phyloP scores from a whole-genome alignment of 2,797 vertebrate species.

The Sparus aurata region DNA sequence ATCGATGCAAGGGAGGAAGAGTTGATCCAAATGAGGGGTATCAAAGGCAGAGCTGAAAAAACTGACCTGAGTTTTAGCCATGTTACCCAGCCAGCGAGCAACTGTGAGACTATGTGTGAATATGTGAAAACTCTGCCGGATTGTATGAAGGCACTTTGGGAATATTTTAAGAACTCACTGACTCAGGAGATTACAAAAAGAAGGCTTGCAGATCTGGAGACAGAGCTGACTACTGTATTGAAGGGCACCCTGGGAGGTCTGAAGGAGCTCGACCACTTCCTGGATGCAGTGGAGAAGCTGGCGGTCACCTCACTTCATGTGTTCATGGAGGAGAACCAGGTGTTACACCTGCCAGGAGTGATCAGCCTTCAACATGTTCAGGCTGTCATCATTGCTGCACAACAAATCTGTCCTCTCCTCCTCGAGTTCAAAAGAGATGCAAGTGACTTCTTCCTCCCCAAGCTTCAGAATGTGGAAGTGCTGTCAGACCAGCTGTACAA shows the following conservation, averaged over 20 bases:
- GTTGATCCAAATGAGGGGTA: conserved; percentile 68
- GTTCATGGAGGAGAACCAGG: conserved; percentile 64
- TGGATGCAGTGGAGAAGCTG: conserved; percentile 82
- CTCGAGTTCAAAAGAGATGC: conserved; percentile 78
- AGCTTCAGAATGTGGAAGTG: conserved; percentile 74
- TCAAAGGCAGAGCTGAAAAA: conserved; percentile 64
- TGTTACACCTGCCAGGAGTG: conserved; percentile 45
- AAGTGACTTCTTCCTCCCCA: conserved; percentile 76
- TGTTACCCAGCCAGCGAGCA: conserved; percentile 51
- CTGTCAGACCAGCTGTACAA: conserved; percentile 74
- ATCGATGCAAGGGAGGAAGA: conserved; percentile 62
- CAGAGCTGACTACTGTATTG: conserved; percentile 71
- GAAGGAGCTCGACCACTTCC: conserved; percentile 71
- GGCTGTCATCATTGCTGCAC: conserved; percentile 55
- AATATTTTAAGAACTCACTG: too few species aligned
- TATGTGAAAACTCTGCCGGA: too few species aligned
- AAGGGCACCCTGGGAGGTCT: conserved; percentile 69
- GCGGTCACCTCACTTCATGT: conserved; percentile 79
- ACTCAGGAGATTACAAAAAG: too few species aligned
- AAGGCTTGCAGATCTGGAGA: too few species aligned
- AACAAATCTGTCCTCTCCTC: conserved; percentile 34
- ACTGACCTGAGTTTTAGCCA: conserved; percentile 55
- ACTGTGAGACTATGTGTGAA: neutral
- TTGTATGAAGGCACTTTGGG: too few species aligned
- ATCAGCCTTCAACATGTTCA: conserved; percentile 42